Evolutionary conservation across 2,888 invertebrate species (phyloP), one percentile per base, ranked within the genome.

Genomic region (Macrophya annulata): DNA sequence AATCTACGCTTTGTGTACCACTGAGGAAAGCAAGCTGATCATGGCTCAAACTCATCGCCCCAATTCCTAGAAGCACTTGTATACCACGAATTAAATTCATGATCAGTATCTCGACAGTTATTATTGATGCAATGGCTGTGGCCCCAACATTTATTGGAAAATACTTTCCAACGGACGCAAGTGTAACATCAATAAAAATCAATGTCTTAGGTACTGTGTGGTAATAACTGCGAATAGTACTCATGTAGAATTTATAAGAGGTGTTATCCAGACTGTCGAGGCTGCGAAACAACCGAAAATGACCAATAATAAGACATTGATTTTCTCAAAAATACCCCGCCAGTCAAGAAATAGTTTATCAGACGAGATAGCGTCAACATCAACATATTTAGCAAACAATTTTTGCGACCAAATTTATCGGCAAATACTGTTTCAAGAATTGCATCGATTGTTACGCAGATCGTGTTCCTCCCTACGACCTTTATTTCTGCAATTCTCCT

Each of bases 331-430:
- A 31, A 21, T 74, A 2, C 43, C 2, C 1, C 21, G 21, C 5
- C 12, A n/a, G 12, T 74, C 5, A 12, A 10, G 15, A 74, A 0
- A 45, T 0, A 25, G 43, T 12, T 5, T 12, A 25, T 1, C 25
- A 15, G n/a, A 12, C 37, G 51, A 31, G 48, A 17, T 31, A 51
- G 10, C 31, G 8, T 15, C 17, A 77, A 55, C 8, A 51, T 10
- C 8, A 48, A 51, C 51, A 21, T 51, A 17, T 17, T 37, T 31
- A 77, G 37, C 37, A 77, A 31, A 25, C 55, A 55, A 48, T 55
- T 77, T 31, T 77, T 77, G 3, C 77, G 51, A 15, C 77, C 77
- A 37, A 31, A 55, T 4, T 0, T 31, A 55, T 77, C 77, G 31
- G 77, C 48, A 4, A 45, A 55, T 1, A n/a, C 17, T 37, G 77